Conservation (phyloP, 1,140 invertebrate species). For the Cyrtorhinus lividipennis region DNA sequence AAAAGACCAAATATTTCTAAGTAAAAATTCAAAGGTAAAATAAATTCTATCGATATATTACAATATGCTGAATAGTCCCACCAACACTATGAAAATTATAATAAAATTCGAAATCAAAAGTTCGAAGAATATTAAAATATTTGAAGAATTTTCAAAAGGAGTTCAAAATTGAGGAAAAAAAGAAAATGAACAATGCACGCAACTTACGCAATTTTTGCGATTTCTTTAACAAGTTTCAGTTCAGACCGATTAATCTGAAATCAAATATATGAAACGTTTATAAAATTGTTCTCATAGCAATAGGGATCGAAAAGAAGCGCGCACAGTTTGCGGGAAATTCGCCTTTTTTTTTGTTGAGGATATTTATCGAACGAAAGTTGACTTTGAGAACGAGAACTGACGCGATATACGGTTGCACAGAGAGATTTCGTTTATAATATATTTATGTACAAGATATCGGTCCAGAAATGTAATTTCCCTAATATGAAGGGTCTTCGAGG, state of each 20-base stretch:
- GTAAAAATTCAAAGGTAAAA: background rate
- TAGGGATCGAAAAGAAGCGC: no score
- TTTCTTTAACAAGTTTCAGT: constrained; percentile 17
- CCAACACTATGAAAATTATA: constrained; percentile 14
- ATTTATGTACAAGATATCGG: no score
- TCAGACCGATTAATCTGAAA: constrained; percentile 21
- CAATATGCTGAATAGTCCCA: constrained; percentile 13
- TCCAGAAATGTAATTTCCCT: no score
- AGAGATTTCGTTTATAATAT: no score
- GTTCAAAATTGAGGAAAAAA: constrained; percentile 12
- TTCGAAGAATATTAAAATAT: constrained; percentile 16
- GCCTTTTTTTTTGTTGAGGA: no score
- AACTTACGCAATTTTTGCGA: constrained; percentile 19
- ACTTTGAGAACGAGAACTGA: no score
- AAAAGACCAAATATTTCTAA: background rate
- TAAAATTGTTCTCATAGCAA: no score
- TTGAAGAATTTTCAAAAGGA: constrained; percentile 14
- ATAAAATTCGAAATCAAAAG: constrained; percentile 11
- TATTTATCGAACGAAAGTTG: no score
- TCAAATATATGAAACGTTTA: constrained; percentile 19
- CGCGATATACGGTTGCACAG: no score
- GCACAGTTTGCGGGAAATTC: no score
- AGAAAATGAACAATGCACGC: constrained; percentile 16
- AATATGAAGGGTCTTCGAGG: no score
- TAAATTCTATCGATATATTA: background rate